Conservation (phyloP, 2,797 vertebrate genomes). For the Anisognathus igniventris region DNA sequence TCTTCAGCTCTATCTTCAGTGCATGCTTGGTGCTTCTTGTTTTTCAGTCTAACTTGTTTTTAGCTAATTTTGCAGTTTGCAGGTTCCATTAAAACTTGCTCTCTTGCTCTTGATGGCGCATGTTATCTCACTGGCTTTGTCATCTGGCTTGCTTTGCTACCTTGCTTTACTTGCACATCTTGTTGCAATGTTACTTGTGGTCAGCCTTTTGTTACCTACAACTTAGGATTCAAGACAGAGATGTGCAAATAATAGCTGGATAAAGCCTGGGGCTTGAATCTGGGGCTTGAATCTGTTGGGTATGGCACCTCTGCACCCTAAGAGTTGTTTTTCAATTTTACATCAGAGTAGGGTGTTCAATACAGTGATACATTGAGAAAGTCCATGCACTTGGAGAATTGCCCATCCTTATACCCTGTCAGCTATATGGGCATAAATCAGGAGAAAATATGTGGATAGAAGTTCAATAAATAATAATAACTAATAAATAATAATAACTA, state of each 20-base stretch:
- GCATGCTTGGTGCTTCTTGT: neutral
- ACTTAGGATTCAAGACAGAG: neutral
- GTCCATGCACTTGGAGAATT: accelerated
- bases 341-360: accelerated
- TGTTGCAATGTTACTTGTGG: neutral
- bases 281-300: neutral
- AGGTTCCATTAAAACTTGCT: neutral
- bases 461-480: neutral
- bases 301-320: too few species aligned
- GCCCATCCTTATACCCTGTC: accelerated
- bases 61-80: neutral
- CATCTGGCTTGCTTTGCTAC: neutral
- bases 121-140: neutral
- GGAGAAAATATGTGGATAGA: accelerated
- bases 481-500: too few species aligned
- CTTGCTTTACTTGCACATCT: neutral
- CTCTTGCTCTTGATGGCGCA: accelerated
- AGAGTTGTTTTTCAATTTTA: neutral
- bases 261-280: neutral
- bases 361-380: neutral
- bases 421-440: neutral
- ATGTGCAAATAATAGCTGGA: neutral
- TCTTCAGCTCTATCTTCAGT: neutral
- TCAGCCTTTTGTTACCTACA: neutral
- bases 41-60: neutral